These are phyloP conservation scores for Lemur catta DNA, from an alignment of 2,797 vertebrate species.

Conservation along the genomic window DNA sequence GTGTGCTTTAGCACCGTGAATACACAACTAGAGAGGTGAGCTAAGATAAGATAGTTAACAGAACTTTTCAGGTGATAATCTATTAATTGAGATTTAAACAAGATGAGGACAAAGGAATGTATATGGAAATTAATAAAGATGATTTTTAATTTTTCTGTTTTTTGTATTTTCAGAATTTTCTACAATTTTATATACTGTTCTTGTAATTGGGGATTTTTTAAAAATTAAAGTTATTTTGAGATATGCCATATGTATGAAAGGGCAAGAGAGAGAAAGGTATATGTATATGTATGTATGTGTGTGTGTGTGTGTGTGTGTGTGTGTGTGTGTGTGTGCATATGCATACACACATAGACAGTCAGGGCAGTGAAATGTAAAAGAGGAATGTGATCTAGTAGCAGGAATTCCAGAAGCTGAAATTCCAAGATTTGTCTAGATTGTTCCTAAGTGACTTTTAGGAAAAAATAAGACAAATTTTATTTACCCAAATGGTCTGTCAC, in stretches of 20 bases:
- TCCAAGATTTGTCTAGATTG: not conserved
- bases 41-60: not conserved
- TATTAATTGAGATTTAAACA: not conserved
- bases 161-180: not conserved
- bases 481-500: constrained; percentile 50
- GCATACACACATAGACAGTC: not conserved
- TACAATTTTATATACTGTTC: not conserved
- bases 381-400: not conserved
- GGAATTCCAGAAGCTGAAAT: constrained; percentile 1
- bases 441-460: constrained; percentile 41
- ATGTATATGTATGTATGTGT: not conserved
- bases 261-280: not conserved
- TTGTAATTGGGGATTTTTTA: not conserved
- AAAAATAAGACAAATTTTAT: constrained; percentile 44
- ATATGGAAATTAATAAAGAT: not conserved
- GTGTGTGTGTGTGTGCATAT: not conserved
- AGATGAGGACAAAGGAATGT: not conserved
- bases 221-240: not conserved
- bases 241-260: not conserved
- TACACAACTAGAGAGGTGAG: not conserved
- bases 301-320: not conserved
- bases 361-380: not conserved
- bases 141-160: not conserved
- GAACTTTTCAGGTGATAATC: not conserved
- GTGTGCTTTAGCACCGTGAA: not conserved